Conservation (phyloP, 2,888 invertebrate genomes). For the Chaitophorus viminalis region DNA sequence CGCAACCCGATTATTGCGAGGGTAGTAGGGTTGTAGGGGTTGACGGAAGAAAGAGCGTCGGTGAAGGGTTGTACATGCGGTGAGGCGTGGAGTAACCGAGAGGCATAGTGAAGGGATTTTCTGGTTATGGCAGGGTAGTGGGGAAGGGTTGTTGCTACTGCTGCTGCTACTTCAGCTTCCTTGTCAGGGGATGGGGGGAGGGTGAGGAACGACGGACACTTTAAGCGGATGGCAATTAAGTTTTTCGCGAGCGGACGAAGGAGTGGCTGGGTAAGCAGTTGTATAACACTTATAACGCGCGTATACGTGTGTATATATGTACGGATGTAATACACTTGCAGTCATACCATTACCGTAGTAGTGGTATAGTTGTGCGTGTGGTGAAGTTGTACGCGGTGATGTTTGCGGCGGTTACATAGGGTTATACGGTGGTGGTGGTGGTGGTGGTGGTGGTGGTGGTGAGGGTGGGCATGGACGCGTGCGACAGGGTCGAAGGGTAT, state of each 20-base stretch:
- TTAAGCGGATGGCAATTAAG: constrained; percentile 13
- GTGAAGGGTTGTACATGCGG: background rate
- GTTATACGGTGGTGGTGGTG: background rate
- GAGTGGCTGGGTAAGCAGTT: background rate
- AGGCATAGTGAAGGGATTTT: too few species aligned
- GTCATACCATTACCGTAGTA: background rate
- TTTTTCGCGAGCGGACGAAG: background rate
- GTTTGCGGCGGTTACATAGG: background rate
- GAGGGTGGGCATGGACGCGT: background rate
- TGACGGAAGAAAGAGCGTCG: too few species aligned
- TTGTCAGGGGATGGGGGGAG: too few species aligned
- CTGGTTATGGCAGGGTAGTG: too few species aligned
- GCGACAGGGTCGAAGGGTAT: background rate
- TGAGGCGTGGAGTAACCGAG: background rate
- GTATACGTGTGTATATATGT: background rate
- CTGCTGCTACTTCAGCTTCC: background rate
- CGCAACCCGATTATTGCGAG: too few species aligned
- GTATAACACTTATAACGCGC: background rate
- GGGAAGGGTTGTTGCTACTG: too few species aligned
- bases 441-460: too few species aligned
- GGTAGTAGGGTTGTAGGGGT: too few species aligned
- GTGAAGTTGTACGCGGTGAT: background rate
- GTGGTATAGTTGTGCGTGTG: background rate
- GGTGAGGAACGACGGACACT: background rate
- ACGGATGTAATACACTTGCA: background rate